Conservation (phyloP, 2,797 vertebrate genomes). For the Pristis pectinata region DNA sequence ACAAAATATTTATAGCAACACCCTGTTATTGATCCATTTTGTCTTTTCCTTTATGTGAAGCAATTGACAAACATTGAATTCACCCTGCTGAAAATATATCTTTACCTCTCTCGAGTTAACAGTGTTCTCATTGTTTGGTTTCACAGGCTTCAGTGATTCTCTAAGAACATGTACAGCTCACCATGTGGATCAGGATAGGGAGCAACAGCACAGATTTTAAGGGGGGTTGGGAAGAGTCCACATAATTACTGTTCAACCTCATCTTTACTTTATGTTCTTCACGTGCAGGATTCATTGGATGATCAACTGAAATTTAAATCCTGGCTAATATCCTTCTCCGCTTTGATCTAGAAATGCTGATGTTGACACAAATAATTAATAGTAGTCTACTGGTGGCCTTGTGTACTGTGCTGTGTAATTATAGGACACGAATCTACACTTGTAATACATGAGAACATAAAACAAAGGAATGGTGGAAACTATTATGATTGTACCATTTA, state of each 20-base stretch:
- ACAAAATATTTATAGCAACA: slow-evolving; percentile 1
- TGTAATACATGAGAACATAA: not conserved
- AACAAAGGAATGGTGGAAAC: not conserved
- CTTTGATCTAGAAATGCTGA: not conserved
- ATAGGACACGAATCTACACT: not conserved
- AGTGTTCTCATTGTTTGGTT: not conserved
- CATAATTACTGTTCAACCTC: not conserved
- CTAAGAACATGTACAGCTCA: not conserved
- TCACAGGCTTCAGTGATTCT: not conserved
- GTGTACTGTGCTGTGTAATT: not conserved
- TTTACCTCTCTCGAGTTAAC: not conserved
- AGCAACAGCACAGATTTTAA: not conserved
- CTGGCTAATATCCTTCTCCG: not conserved
- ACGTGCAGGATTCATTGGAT: not conserved
- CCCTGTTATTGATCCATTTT: not conserved
- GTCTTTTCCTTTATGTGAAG: not conserved
- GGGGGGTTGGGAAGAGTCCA: not conserved
- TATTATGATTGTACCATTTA: not conserved
- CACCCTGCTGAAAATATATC: not conserved
- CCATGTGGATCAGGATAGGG: not conserved
- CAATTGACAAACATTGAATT: slow-evolving; percentile 10
- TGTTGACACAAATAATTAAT: not conserved
- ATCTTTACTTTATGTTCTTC: too few relatives aligned
- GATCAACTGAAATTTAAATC: not conserved
- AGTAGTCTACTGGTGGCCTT: not conserved